Base-by-base conservation (phyloP, 2,888 invertebrate genomes). In the Julus scandinavius region DNA sequence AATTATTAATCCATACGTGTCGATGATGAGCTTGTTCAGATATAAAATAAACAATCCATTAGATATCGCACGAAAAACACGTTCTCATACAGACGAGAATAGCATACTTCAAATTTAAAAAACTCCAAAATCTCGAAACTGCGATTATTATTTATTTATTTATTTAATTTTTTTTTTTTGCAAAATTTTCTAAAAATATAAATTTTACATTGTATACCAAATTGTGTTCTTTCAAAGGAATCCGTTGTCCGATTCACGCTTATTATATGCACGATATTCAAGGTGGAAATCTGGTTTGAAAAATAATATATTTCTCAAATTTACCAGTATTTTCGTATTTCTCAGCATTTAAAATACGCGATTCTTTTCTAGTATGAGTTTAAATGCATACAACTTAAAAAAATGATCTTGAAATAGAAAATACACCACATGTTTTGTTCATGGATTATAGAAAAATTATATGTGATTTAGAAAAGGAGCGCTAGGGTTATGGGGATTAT, bases 111-210 rank as follows among this genome's bases (percentile, higher is more conserved):
- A 72, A 29, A 29, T 72, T 72, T 11, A 29, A 72, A 63, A 29
- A 7, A 45, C 45, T 72, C 72, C 72, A 72, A 29, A 29, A 29
- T 29, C 29, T 72, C 72, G 29, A 29, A 72, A 63, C n/a, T 72
- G 29, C 7, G 0, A 29, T 72, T 45, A 7, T 29, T 11, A 15
- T 29, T 29, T 29, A 29, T 29, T 29, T 29, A 29, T 29, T 29
- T 29, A 29, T 29, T 29, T 29, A 29, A n/a, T 54, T 54, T 54
- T 54, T 54, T 54, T 54, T 54, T 72, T 72, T 29, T 29, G 17
- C n/a, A 63, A 72, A 72, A 72, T 29, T 72, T 72, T 29, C 72
- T 29, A 72, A 72, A 72, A 72, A 72, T 72, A 72, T 72, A 29
- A 7, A 29, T 72, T 54, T n/a, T 72, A 7, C 72, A 9, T 15